Base-by-base conservation (phyloP, 2,797 vertebrate species). In the Kryptopterus vitreolus region DNA sequence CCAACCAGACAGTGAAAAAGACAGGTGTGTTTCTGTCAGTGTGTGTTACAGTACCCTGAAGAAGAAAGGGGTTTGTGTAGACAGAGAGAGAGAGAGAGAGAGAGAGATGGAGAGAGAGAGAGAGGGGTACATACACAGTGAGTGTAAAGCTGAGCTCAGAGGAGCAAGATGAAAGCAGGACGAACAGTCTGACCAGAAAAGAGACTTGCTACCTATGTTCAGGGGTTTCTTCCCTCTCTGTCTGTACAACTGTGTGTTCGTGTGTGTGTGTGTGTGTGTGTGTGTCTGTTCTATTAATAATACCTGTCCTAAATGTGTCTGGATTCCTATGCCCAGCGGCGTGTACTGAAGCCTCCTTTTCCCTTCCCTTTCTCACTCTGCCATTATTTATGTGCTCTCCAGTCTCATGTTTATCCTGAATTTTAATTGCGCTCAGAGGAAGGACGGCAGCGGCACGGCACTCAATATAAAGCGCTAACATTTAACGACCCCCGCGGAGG, bases 251-350 rank as follows among this genome's bases (percentile, higher is more conserved):
- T 4, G 52, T 43, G 43, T 53, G 16, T 38, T 7, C 55, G 69
- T 59, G 70, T 66, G 70, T 46, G 63, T 78, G 53, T 58, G 24
- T 61, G 62, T 69, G 62, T 48, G 77, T 62, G 38, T 73, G 15
- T 55, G 33, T 58, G 74, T 22, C 57, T 86, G 86, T 88, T 85
- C 78, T 90, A 86, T 89, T 85, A 86, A 83, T 85, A 87, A 85
- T 80, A 72, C 82, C 85, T 85, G 80, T 87, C 87, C 89, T 88
- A 87, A 91, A 92, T 92, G 87, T 92, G 91, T 93, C 89, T 84
- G 82, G 75, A 81, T 81, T 77, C 80, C 76, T 81, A 79, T 77
- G 72, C 76, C 78, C 76, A 63, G 69, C 73, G 58, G 74, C 59
- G 35, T 43, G 26, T 77, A 78, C 78, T 55, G 65, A 66, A 82